phyloP scores from a whole-genome alignment of 2,797 vertebrate species.

The Mus caroli region DNA sequence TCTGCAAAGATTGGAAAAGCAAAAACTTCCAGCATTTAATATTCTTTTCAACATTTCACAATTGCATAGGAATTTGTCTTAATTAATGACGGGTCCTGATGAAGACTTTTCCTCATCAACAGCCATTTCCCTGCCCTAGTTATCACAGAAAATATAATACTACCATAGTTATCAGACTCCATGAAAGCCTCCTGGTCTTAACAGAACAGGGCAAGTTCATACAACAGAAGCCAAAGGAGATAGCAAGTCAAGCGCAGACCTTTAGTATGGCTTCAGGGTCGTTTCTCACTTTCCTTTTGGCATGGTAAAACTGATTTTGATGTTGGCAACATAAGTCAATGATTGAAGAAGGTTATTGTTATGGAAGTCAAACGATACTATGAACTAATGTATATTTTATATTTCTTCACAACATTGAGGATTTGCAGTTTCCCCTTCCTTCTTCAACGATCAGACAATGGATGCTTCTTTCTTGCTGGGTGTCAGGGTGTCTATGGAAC shows the following conservation, averaged over 20 bases:
- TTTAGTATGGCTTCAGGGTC: background rate
- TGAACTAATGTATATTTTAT: constrained; percentile 42
- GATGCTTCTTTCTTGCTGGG: constrained; percentile 60
- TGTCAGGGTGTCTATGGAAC: constrained; percentile 56
- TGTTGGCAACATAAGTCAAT: background rate
- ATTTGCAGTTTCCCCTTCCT: constrained; percentile 61
- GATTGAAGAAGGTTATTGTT: constrained; percentile 15
- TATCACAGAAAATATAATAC: background rate
- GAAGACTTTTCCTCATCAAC: background rate
- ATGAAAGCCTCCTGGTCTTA: background rate
- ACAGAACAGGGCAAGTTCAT: constrained; percentile 7
- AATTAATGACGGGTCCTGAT: constrained; percentile 22
- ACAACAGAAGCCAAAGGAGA: constrained; percentile 30
- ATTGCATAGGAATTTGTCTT: constrained; percentile 24
- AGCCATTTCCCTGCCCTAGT: background rate
- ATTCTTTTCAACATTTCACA: constrained; percentile 9
- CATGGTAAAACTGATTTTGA: constrained; percentile 17
- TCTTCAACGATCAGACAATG: constrained; percentile 69
- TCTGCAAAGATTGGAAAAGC: constrained; percentile 29
- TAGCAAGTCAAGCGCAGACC: constrained; percentile 12
- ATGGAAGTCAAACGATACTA: constrained; percentile 16
- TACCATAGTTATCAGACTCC: constrained; percentile 24
- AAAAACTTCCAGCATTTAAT: constrained; percentile 40
- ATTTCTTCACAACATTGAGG: constrained; percentile 48
- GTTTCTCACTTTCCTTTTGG: background rate